Evolutionary conservation across 2,113 vertebrate genomes (phyloP), one percentile per base, ranked within the genome.

Genomic region (Strigops habroptila): DNA sequence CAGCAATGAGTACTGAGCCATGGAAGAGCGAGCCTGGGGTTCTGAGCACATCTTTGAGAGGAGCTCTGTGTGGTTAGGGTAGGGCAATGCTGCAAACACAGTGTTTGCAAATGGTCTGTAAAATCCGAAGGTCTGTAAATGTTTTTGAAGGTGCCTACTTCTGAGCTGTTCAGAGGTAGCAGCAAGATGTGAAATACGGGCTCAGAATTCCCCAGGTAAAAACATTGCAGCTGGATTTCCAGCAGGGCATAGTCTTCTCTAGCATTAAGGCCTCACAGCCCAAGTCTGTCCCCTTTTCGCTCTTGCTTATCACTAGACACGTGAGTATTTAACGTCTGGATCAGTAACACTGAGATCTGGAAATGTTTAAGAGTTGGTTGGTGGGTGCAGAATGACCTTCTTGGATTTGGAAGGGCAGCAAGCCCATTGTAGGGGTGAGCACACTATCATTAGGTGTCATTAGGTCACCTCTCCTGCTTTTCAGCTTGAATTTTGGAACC

Each of bases 251-350:
- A 16, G 33, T 2, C 2, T 46, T 30, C n/a, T 35, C 11, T 49
- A 1, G 8, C 0, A 6, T 1, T 12, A 23, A 59, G n/a, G 3
- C n/a, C 30, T 67, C 1, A 0, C 67, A 57, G 79, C 68, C 57
- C 35, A 1, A 2, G 28, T 12, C 60, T 52, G 64, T 27, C 17
- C 13, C 69, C 46, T 41, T 52, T 4, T 6, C 51, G 4, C 5
- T 0, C 46, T 7, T 2, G 52, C 17, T 0, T 10, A 1, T 8
- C 10, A 55, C 21, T 21, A 0, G 37, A 17, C 5, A 2, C 0
- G 4, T 1, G 46, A 7, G 24, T 6, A 1, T 10, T 37, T 6
- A 5, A 5, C 0, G 1, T 4, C 65, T 11, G 52, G 37, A 1
- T 74, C 4, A 1, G 55, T 2, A 2, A 8, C 49, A 1, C 24